A percentile compares a stretch with the other conserved stretches of the same genome.
phyloP scores from a whole-genome alignment of 1,140 invertebrate species.

The Cardiocondyla obscurior region DNA sequence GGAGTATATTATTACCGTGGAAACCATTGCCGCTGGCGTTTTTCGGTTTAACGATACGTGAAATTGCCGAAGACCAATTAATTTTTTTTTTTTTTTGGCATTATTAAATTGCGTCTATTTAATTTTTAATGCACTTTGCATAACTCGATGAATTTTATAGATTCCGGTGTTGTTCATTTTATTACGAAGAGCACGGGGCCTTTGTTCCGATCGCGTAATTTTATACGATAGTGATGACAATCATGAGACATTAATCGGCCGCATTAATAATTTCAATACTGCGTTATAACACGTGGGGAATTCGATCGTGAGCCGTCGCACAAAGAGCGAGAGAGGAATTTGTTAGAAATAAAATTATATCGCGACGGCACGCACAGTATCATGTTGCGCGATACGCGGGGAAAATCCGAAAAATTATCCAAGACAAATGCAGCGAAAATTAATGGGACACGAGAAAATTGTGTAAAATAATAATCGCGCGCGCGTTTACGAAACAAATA shows the following conservation, averaged over 20 bases:
- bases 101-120: conserved; percentile 3
- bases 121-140: conserved; percentile 16
- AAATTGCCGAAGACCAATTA: not conserved
- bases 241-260: conserved; percentile 42
- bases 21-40: not conserved
- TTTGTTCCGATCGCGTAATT: conserved; percentile 23
- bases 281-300: conserved; percentile 35
- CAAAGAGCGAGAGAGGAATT: conserved; percentile 22
- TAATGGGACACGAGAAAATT: not conserved
- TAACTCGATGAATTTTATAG: not conserved
- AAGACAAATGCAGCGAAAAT: conserved; percentile 18
- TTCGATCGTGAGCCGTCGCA: conserved; percentile 7
- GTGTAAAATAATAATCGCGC: conserved; percentile 10
- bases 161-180: conserved; percentile 27
- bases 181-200: not conserved
- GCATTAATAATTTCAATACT: conserved; percentile 46
- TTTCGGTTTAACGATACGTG: not conserved
- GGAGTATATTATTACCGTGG: not conserved
- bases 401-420: conserved; percentile 14
- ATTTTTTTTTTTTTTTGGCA: too few species aligned
- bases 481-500: not conserved
- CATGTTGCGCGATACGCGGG: not conserved
- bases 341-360: conserved; percentile 48
- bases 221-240: conserved; percentile 6
- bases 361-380: not conserved